Evolutionary conservation across 2,888 invertebrate species (phyloP).

Genomic region (Aspidiotus rigidus): DNA sequence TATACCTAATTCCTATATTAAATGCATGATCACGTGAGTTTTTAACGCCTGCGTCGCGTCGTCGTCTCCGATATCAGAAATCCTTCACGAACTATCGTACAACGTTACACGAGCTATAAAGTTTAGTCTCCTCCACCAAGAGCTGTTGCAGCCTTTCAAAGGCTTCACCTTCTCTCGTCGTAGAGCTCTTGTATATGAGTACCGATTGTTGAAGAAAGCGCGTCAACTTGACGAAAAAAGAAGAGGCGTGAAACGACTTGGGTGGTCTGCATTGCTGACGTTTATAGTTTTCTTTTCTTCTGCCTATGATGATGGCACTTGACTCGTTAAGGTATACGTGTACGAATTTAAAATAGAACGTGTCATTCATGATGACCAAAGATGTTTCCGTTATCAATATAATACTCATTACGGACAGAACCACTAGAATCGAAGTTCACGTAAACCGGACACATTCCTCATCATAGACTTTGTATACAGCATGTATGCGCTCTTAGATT

Average conservation of each 20-base stretch:
- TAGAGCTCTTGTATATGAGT: slow-evolving; percentile 4
- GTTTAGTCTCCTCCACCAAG: no score
- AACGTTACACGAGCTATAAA: no score
- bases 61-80: not conserved
- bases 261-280: slow-evolving; percentile 16
- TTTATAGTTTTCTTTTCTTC: slow-evolving; percentile 13
- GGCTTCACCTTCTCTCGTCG: not conserved
- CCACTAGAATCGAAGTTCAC: no score
- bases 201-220: slow-evolving; percentile 1
- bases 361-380: no score
- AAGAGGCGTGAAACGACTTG: slow-evolving; percentile 30
- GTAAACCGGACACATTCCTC: no score
- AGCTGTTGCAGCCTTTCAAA: not conserved
- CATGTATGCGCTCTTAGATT: no score
- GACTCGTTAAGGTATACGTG: slow-evolving; percentile 1
- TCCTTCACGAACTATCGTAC: no score
- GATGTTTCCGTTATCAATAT: no score
- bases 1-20: not conserved
- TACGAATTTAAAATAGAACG: no score
- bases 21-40: slow-evolving; percentile 15
- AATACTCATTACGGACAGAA: no score
- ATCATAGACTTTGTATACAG: no score
- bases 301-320: not conserved
- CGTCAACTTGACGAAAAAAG: slow-evolving; percentile 15
- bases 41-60: slow-evolving; percentile 17